A percentile compares a stretch with the other conserved stretches of the same genome.
Evolutionary conservation across 2,113 vertebrate species (phyloP).

Genomic region (Electrona antarctica): DNA sequence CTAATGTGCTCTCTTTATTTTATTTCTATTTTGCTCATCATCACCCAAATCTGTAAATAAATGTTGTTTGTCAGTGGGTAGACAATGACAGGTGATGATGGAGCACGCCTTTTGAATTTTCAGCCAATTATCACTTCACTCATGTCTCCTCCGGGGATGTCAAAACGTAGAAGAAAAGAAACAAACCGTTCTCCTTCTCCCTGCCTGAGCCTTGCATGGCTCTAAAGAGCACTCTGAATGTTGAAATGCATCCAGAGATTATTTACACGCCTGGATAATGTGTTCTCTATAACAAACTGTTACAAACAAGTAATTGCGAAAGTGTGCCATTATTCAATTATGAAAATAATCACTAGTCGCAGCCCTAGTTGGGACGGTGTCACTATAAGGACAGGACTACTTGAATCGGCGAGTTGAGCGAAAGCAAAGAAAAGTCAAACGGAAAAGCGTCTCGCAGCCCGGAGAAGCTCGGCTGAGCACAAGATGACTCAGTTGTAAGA

Average conservation of each 20-base stretch:
- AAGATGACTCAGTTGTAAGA: no score
- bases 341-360: no score
- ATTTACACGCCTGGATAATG: background rate
- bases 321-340: no score
- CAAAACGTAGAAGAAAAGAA: conserved; percentile 27
- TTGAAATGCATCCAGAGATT: conserved; percentile 25
- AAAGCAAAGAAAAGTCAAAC: no score
- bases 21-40: background rate
- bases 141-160: conserved; percentile 47
- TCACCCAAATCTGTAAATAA: conserved; percentile 4
- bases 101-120: conserved; percentile 48
- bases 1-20: no score
- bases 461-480: no score
- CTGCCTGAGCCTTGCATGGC: conserved; percentile 28
- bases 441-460: no score
- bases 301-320: no score
- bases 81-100: conserved; percentile 48
- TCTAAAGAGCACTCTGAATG: conserved; percentile 33
- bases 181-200: conserved; percentile 23
- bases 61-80: background rate
- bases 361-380: no score
- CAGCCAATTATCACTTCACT: conserved; percentile 58
- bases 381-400: no score
- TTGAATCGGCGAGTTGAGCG: no score
- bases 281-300: no score